Percentiles rank a stretch among this genome's conserved stretches.
phyloP scores from a whole-genome alignment of 37 sponge, comb jelly and placozoan species.

The Amphimedon queenslandica region DNA sequence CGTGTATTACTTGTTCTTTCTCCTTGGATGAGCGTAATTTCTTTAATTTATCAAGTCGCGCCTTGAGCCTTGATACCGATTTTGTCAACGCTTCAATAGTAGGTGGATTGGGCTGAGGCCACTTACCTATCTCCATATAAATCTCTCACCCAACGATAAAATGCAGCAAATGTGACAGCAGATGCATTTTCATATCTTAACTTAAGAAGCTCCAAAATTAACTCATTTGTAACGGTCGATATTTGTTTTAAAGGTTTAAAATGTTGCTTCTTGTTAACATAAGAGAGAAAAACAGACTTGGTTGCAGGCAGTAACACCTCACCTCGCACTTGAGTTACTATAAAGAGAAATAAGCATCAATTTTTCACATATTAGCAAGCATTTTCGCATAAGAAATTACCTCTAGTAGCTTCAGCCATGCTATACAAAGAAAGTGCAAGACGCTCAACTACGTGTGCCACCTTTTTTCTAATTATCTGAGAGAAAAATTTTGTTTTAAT shows the following conservation, averaged over 20 bases:
- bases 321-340: not conserved
- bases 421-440: not conserved
- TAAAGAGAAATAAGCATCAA: not conserved
- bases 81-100: not conserved
- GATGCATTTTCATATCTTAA: too few species aligned
- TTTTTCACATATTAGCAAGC: not conserved
- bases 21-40: not conserved
- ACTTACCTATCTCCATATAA: not conserved
- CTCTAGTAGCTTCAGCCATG: constrained; percentile 1
- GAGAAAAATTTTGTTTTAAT: not conserved
- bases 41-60: not conserved
- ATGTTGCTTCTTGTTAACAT: not conserved
- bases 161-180: not conserved
- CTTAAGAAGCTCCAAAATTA: not conserved
- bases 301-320: too few species aligned
- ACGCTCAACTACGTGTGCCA: not conserved
- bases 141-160: too few species aligned
- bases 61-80: not conserved
- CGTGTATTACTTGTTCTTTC: not conserved
- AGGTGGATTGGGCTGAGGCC: not conserved
- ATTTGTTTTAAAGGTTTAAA: constrained; percentile 1
- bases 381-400: not conserved
- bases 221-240: not conserved
- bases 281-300: not conserved
- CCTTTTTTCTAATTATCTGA: not conserved